These are phyloP conservation scores for Chelidonichthys spinosus DNA, from an alignment of 2,797 vertebrate species.

Conservation along the genomic window DNA sequence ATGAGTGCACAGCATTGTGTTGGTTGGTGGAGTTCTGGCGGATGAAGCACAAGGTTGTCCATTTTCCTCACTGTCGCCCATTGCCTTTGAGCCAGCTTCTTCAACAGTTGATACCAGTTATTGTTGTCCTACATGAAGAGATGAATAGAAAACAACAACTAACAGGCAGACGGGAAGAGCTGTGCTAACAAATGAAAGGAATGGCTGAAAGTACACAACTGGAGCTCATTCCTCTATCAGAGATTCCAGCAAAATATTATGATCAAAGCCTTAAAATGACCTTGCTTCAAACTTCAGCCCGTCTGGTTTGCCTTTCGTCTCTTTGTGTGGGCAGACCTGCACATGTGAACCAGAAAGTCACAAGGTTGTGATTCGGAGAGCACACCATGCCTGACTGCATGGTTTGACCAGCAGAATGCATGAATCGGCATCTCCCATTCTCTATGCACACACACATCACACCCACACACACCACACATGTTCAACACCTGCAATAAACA, in stretches of 20 bases:
- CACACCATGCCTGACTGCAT: conserved; percentile 4
- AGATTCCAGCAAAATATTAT: conserved; percentile 4
- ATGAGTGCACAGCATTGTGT: background rate
- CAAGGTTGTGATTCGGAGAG: conserved; percentile 20
- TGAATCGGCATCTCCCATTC: conserved; percentile 18
- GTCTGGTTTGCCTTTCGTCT: background rate
- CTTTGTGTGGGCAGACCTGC: background rate
- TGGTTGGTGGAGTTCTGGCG: conserved; percentile 4
- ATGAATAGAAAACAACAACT: background rate
- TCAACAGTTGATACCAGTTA: background rate
- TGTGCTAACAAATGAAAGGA: background rate
- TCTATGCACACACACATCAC: background rate
- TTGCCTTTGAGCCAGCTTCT: background rate
- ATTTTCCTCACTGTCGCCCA: background rate
- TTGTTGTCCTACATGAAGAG: background rate
- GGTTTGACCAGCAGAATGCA: conserved; percentile 22
- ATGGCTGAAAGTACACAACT: background rate
- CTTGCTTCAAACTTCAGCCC: conserved; percentile 9
- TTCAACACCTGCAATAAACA: conserved; percentile 8
- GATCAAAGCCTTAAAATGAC: conserved; percentile 4
- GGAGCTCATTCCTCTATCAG: background rate
- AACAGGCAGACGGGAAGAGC: background rate
- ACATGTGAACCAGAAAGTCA: conserved; percentile 17
- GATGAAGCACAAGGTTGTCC: conserved; percentile 3
- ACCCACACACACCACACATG: background rate